Base-by-base conservation (phyloP, 1,140 invertebrate genomes). In the Anastrepha obliqua region DNA sequence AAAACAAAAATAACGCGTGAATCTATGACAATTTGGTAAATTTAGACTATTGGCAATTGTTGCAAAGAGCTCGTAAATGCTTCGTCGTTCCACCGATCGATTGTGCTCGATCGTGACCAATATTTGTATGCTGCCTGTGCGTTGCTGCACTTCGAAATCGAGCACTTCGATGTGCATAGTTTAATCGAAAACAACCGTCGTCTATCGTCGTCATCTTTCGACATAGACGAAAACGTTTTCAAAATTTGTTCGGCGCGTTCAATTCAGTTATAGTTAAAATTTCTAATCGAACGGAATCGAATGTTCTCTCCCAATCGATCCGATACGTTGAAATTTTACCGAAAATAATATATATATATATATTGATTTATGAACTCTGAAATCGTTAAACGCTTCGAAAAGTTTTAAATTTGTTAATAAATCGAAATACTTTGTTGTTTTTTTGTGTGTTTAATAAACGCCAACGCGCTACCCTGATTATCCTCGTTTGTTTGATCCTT, bases 241-340 rank as follows among this genome's bases (percentile, higher is more conserved):
- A 64, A 51, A 87, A 39, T 55, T 86, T 85, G 2, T 85, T 88
- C 74, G 70, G 59, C 39, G 60, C 9, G n/a, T 67, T 51, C 42
- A 47, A 44, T 74, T 88, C 67, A 88, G 88, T 88, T 86, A 85
- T 86, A 88, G 74, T 85, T 88, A 74, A 87, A 88, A 87, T 86
- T 64, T 88, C 67, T 86, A 42, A 85, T 64, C 67, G 78, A 85
- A 86, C 86, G 78, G 88, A 62, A 55, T 78, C 60, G 64, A 70
- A 87, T 13, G 60, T 13, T 87, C 65, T 58, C 65, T 87, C 42
- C 64, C 64, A 44, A 87, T 20, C 64, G 64, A 65, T 47, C 47
- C 86, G 86, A 17, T 87, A 17, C 86, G 64, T 60, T 87, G 44
- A 9, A 55, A 81, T 58, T 55, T 55, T 29, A 81, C 47, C 47